Evolutionary conservation across 1,140 invertebrate genomes (phyloP).

Genomic region (Globodera ellingtonae): DNA sequence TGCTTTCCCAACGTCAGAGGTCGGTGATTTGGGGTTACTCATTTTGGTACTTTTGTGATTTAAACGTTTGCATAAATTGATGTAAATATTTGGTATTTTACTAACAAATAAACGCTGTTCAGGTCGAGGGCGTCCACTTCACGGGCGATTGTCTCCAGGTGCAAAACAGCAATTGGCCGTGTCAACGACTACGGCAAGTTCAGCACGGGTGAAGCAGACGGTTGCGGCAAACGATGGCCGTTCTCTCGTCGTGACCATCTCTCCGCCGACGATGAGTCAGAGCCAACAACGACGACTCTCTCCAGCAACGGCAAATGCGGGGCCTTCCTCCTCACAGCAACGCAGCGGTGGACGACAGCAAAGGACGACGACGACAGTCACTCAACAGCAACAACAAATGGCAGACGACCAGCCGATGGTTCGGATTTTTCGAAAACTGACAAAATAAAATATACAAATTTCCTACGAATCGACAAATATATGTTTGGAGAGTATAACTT

Average conservation of each 20-base stretch:
- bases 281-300: not conserved
- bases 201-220: not conserved
- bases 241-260: not conserved
- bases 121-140: constrained; percentile 50
- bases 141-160: constrained; percentile 65
- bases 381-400: not conserved
- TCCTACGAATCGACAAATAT: too few relatives aligned
- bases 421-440: too few relatives aligned
- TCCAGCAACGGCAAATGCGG: not conserved
- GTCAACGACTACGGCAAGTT: not conserved
- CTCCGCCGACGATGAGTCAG: not conserved
- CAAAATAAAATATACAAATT: too few relatives aligned
- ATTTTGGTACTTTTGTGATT: not conserved
- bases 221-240: not conserved
- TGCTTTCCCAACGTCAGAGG: constrained; percentile 56
- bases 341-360: not conserved
- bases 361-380: not conserved
- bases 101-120: not conserved
- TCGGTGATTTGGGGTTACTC: constrained; percentile 22
- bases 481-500: too few relatives aligned
- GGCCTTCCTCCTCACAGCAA: not conserved
- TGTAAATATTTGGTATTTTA: too few relatives aligned
- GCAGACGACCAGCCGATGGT: not conserved
- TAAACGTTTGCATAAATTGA: too few relatives aligned
- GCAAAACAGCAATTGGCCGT: not conserved